A percentile compares a stretch with the other conserved stretches of the same genome.
Conservation (phyloP, 2,113 vertebrate species). For the Emberiza fucata region DNA sequence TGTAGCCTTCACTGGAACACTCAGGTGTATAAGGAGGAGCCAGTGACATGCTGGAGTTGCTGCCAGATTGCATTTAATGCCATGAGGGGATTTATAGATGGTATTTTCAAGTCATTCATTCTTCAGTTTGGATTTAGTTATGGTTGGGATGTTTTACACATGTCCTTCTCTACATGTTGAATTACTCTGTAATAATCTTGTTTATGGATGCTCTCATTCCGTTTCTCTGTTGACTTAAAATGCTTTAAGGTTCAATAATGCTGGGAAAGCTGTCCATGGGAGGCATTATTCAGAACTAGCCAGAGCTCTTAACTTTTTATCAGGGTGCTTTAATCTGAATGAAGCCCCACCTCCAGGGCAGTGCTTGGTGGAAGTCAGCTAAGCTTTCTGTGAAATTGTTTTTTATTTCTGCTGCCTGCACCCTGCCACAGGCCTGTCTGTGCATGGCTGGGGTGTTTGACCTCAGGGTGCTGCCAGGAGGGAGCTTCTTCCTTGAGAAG, state of each 20-base stretch:
- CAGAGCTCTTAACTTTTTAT: not conserved
- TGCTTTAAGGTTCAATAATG: not conserved
- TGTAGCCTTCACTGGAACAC: not conserved
- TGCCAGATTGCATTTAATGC: not conserved
- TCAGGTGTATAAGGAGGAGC: rapidly evolving
- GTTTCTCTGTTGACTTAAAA: not conserved
- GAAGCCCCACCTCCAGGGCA: not conserved
- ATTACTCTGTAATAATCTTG: not conserved
- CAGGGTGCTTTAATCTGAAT: not conserved
- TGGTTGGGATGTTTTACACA: rapidly evolving
- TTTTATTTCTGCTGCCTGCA: not conserved
- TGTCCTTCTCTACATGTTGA: rapidly evolving
- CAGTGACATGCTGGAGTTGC: rapidly evolving
- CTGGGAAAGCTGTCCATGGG: rapidly evolving
- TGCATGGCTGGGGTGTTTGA: not conserved
- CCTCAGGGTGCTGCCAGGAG: not conserved
- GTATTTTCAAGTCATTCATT: not conserved
- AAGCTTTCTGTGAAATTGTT: not conserved
- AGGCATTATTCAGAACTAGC: not conserved
- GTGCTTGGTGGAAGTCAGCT: not conserved
- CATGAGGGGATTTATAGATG: rapidly evolving
- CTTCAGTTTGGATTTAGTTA: not conserved
- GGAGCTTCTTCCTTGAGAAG: not conserved
- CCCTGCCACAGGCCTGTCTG: rapidly evolving
- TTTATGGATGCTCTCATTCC: not conserved